phyloP scores from a whole-genome alignment of 2,888 invertebrate species.

The Eutolmus rufibarbis region DNA sequence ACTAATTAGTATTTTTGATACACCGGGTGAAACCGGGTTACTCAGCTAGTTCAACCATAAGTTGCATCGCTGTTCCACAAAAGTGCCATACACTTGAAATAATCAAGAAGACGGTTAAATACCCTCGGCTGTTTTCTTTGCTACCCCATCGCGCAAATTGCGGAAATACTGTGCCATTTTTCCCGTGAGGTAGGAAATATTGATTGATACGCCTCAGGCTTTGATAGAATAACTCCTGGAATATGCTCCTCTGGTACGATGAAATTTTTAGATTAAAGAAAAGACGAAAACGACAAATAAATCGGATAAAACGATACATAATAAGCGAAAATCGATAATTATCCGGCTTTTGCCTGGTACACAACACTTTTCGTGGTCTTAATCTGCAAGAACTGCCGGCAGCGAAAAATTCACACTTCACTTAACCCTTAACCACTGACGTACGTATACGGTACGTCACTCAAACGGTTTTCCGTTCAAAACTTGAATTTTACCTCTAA shows the following conservation, averaged over 20 bases:
- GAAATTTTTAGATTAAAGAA: not conserved
- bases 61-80: not conserved
- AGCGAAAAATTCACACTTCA: not conserved
- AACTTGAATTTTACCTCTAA: too few relatives aligned
- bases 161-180: not conserved
- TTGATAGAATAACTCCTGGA: not conserved
- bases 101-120: not conserved
- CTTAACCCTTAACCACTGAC: too few relatives aligned
- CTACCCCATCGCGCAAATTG: not conserved
- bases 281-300: not conserved
- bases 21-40: too few relatives aligned
- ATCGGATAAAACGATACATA: not conserved
- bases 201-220: not conserved
- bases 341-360: not conserved
- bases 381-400: not conserved
- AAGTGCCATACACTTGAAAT: not conserved
- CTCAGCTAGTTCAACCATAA: not conserved
- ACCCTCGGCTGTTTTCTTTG: not conserved
- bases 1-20: too few relatives aligned
- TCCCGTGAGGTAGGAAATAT: not conserved
- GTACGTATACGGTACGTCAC: too few relatives aligned
- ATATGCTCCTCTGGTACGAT: not conserved
- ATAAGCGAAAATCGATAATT: not conserved
- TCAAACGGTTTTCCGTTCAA: too few relatives aligned
- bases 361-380: not conserved